Evolutionary conservation across 2,888 invertebrate species (phyloP).

Genomic region (Ichneumoninae sp.): DNA sequence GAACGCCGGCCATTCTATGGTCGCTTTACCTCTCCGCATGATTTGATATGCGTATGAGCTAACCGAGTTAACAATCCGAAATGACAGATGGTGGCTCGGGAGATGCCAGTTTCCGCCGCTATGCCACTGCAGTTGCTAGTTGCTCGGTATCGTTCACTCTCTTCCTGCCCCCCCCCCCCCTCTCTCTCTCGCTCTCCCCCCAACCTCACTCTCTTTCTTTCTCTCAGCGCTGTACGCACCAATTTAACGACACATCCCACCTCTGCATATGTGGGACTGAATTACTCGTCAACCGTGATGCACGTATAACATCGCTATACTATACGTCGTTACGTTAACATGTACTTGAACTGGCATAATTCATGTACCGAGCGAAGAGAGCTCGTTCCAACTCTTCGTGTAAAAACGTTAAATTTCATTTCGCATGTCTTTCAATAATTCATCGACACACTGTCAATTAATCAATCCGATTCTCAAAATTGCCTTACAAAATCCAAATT

Average conservation of each 20-base stretch:
- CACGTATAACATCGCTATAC: not conserved
- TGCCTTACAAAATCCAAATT: not conserved
- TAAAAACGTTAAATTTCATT: constrained; percentile 28
- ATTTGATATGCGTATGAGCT: constrained; percentile 83
- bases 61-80: constrained; percentile 82
- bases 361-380: not conserved
- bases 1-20: constrained; percentile 74
- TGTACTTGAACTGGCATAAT: constrained; percentile 47
- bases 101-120: constrained; percentile 69
- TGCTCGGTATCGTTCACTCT: not conserved
- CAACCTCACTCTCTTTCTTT: not conserved
- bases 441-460: constrained; percentile 23
- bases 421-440: constrained; percentile 37
- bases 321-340: constrained; percentile 44
- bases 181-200: too few species aligned
- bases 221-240: not conserved
- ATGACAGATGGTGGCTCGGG: constrained; percentile 82
- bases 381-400: not conserved
- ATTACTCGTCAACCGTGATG: constrained; percentile 33
- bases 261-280: constrained; percentile 10
- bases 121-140: constrained; percentile 31
- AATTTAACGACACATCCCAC: constrained; percentile 21
- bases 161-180: too few species aligned
- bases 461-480: not conserved
- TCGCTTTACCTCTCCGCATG: constrained; percentile 77